These are phyloP conservation scores for Gastrophysa polygoni DNA, from an alignment of 2,888 invertebrate genomes.

Conservation along the genomic window DNA sequence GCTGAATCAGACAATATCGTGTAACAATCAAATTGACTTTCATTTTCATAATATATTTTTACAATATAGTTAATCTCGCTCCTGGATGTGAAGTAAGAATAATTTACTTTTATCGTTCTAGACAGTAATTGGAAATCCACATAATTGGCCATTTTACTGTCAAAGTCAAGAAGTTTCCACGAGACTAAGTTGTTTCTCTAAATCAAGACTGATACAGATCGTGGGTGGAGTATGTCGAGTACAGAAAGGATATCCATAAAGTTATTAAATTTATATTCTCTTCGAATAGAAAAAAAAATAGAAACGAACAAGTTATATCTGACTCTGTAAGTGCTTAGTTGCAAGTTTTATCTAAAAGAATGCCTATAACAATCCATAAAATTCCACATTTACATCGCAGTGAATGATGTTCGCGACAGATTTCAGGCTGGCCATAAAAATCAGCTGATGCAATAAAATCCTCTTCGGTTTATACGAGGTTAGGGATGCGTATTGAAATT, in stretches of 20 bases:
- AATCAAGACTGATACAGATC: not conserved
- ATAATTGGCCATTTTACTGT: not conserved
- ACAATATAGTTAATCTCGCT: no score
- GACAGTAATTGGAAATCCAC: not conserved
- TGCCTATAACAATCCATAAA: conserved; percentile 41
- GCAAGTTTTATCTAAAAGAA: conserved; percentile 39
- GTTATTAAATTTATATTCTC: conserved; percentile 15
- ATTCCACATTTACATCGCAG: conserved; percentile 33
- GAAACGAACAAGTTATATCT: not conserved
- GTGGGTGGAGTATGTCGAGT: not conserved
- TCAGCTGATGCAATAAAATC: conserved; percentile 42
- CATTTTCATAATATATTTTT: no score
- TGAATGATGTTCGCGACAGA: conserved; percentile 42
- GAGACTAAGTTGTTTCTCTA: not conserved
- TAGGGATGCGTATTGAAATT: conserved; percentile 8
- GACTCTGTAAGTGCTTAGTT: conserved; percentile 32
- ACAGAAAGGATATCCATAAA: no score
- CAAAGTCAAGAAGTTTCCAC: not conserved
- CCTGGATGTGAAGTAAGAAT: no score
- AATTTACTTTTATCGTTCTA: not conserved
- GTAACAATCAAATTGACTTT: no score
- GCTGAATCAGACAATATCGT: no score
- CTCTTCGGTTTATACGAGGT: conserved; percentile 17
- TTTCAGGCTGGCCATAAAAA: conserved; percentile 34
- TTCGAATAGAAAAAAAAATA: not conserved